These are phyloP conservation scores for Sminthurinus aureus DNA, from an alignment of 2,888 invertebrate genomes.

Conservation along the genomic window DNA sequence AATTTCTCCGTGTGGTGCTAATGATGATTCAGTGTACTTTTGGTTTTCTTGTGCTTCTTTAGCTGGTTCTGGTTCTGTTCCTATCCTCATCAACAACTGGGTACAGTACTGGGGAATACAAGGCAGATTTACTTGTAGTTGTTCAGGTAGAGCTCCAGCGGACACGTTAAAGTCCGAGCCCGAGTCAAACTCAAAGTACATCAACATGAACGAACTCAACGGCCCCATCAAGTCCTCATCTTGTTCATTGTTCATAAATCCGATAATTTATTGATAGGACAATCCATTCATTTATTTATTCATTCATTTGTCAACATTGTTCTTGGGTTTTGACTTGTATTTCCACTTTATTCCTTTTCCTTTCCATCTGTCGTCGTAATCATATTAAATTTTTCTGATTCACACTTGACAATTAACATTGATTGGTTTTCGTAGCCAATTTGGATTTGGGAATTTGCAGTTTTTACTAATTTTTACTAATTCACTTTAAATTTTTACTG, in stretches of 20 bases:
- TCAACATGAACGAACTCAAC: not conserved
- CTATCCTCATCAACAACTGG: not conserved
- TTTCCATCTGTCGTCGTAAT: too few species aligned
- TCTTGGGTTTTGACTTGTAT: too few species aligned
- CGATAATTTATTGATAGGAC: not conserved
- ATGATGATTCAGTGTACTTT: not conserved
- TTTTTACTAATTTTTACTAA: too few species aligned
- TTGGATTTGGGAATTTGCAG: too few species aligned
- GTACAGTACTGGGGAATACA: not conserved
- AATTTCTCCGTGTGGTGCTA: not conserved
- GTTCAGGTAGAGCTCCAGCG: too few species aligned
- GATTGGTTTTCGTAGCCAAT: too few species aligned
- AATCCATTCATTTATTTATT: not conserved
- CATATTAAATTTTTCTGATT: too few species aligned
- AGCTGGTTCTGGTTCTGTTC: not conserved
- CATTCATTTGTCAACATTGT: too few species aligned
- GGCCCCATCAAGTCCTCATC: constrained; percentile 14
- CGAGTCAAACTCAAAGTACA: not conserved
- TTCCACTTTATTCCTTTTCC: too few species aligned
- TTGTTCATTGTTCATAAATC: not conserved
- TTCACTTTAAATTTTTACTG: too few species aligned
- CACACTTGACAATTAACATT: too few species aligned
- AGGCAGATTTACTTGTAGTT: not conserved
- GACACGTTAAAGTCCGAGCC: not conserved
- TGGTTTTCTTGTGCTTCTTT: not conserved